Evolutionary conservation across 2,797 vertebrate genomes (phyloP).

Genomic region (Ciconia nigra): DNA sequence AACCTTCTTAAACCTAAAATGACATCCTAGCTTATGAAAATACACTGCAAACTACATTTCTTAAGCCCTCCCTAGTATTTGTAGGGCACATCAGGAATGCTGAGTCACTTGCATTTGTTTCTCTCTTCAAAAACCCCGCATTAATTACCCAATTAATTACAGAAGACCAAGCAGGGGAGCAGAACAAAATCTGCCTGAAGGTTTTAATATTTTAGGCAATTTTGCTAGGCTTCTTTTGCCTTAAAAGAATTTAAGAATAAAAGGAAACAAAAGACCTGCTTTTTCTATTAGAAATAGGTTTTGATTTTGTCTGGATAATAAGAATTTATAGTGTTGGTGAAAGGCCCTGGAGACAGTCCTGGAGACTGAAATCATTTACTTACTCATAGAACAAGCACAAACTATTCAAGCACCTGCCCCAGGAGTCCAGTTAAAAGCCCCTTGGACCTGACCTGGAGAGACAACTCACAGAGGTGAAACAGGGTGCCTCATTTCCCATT

Average conservation of each 20-base stretch:
- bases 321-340: constrained; percentile 6
- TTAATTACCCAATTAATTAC: background rate
- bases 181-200: background rate
- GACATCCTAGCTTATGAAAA: background rate
- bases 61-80: background rate
- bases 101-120: background rate
- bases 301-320: constrained; percentile 15
- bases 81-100: background rate
- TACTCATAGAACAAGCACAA: background rate
- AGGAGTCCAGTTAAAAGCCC: background rate
- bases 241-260: background rate
- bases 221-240: background rate
- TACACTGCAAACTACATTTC: background rate
- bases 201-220: background rate
- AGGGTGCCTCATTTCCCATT: background rate
- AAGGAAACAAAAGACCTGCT: background rate
- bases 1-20: background rate
- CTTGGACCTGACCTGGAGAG: background rate
- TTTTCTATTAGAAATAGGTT: background rate
- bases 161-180: background rate
- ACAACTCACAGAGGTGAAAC: background rate
- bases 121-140: fast-evolving
- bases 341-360: constrained; percentile 7
- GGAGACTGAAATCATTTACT: constrained; percentile 17
- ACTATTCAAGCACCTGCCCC: background rate